Percentiles rank a stretch among this genome's conserved stretches.
Evolutionary conservation across 35 echinoderm and acorn worm genomes (phyloP).

Genomic region (Apostichopus parvimensis): DNA sequence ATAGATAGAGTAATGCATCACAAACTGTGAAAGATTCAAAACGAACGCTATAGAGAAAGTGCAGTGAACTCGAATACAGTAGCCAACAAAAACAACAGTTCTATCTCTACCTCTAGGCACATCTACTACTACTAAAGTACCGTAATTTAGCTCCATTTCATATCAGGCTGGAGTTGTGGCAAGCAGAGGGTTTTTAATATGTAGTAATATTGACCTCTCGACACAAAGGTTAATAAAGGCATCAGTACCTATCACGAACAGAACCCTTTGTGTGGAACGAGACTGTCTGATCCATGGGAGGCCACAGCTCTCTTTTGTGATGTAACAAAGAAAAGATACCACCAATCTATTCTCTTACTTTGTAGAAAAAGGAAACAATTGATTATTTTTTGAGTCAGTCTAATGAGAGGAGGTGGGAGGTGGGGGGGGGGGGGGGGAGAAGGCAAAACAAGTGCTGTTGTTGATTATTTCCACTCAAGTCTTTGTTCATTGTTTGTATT

Average conservation of each 20-base stretch:
- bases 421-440: too few species aligned
- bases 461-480: too few species aligned
- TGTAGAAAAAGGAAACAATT: neutral
- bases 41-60: neutral
- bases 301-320: neutral
- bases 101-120: neutral
- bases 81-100: neutral
- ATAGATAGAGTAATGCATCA: neutral
- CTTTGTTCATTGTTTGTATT: too few species aligned
- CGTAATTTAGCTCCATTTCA: neutral
- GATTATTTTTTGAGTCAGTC: neutral
- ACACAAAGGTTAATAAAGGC: neutral
- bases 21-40: neutral
- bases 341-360: neutral
- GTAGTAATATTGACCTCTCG: neutral
- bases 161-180: neutral
- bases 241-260: neutral
- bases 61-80: conserved; percentile 1
- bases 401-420: neutral
- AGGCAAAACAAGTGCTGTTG: too few species aligned
- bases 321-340: conserved; percentile 2
- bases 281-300: neutral
- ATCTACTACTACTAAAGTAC: neutral
- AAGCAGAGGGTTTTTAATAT: neutral
- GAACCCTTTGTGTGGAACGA: neutral